Evolutionary conservation across 2,797 vertebrate species (phyloP).

Genomic region (Enteromius mattozi): DNA sequence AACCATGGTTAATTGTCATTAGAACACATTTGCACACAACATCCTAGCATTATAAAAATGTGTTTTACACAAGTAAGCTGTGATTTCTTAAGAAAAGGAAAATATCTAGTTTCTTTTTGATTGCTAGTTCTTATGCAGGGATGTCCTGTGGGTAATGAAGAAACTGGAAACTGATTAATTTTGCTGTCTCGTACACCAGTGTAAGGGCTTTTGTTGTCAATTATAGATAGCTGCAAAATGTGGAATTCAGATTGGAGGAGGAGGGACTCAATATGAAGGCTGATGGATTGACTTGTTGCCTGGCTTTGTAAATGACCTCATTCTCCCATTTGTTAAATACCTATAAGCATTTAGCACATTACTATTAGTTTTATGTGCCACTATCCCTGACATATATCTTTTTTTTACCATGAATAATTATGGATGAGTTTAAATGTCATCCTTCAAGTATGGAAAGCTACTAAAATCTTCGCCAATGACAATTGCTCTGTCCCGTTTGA

Average conservation of each 20-base stretch:
- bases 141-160: conserved; percentile 24
- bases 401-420: neutral
- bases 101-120: neutral
- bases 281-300: neutral
- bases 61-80: neutral
- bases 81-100: neutral
- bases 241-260: neutral
- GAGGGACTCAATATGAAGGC: neutral
- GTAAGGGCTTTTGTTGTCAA: neutral
- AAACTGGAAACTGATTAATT: neutral
- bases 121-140: neutral
- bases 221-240: neutral
- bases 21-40: neutral
- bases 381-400: neutral
- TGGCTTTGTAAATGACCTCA: neutral
- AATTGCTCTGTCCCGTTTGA: neutral
- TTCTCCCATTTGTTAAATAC: neutral
- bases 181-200: neutral
- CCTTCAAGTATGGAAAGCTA: neutral
- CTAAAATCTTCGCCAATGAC: neutral
- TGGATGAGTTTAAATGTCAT: neutral
- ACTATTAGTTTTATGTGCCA: neutral
- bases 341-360: neutral
- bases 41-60: neutral
- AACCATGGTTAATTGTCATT: neutral